These are phyloP conservation scores for Podarcis muralis DNA, from an alignment of 2,113 vertebrate genomes.

Conservation along the genomic window DNA sequence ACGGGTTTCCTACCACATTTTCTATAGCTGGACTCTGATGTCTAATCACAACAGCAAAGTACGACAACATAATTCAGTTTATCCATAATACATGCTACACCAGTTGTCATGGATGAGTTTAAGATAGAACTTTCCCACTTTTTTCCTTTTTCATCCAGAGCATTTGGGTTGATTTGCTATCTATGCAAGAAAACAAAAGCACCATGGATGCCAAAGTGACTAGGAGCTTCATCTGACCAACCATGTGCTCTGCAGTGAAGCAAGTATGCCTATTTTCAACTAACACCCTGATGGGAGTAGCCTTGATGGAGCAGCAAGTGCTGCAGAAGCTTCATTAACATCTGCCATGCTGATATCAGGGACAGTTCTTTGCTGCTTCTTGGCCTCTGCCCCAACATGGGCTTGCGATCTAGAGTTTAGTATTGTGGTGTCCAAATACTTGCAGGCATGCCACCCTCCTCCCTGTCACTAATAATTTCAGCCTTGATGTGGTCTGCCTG, in stretches of 20 bases:
- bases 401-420: neutral
- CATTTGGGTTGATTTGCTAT: neutral
- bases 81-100: slow-evolving; percentile 39
- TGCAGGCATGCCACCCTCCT: neutral
- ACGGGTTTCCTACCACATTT: slow-evolving; percentile 58
- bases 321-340: neutral
- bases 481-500: too few species aligned
- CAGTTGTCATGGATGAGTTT: slow-evolving; percentile 5
- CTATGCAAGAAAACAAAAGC: neutral
- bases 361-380: neutral
- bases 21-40: slow-evolving; percentile 44
- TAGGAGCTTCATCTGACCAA: neutral
- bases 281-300: neutral
- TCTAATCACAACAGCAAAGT: slow-evolving; percentile 16
- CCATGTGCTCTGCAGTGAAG: neutral
- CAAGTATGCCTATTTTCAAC: neutral
- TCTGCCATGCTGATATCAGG: neutral
- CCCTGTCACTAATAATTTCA: neutral
- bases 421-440: neutral
- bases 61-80: slow-evolving; percentile 13
- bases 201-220: accelerated
- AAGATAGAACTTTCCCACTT: neutral
- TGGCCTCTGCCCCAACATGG: neutral
- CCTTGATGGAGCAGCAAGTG: neutral
- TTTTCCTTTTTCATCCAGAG: neutral